Evolutionary conservation across 1,140 invertebrate species (phyloP).

Genomic region (Heterodera carotae): DNA sequence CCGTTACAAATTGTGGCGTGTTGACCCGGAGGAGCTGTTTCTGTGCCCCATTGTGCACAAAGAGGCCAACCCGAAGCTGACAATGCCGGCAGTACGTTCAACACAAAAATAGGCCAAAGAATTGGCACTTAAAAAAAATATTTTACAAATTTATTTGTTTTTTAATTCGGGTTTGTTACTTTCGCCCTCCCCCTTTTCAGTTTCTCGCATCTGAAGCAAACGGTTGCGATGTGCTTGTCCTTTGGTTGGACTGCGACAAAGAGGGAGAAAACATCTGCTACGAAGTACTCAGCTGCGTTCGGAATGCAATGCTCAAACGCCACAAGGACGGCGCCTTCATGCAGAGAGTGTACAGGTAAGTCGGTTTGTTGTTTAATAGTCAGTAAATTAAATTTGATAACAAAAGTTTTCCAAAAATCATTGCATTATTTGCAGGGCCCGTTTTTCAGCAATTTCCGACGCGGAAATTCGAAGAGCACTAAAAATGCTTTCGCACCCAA

Average conservation of each 20-base stretch:
- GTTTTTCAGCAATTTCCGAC: constrained; percentile 96
- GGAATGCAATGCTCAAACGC: constrained; percentile 64
- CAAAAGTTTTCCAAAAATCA: background rate
- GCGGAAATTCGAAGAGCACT: constrained; percentile 94
- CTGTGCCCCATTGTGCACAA: constrained; percentile 90
- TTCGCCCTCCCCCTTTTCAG: constrained; percentile 26
- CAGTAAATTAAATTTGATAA: background rate
- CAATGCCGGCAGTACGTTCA: too few species aligned
- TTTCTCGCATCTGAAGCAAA: constrained; percentile 69
- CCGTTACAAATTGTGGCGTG: constrained; percentile 80
- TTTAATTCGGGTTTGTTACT: background rate
- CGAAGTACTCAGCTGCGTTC: constrained; percentile 66
- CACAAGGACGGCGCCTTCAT: constrained; percentile 62
- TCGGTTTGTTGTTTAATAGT: background rate
- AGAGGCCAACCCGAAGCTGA: constrained; percentile 82
- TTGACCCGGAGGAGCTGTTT: constrained; percentile 92
- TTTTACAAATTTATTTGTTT: background rate
- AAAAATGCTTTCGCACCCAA: constrained; percentile 81
- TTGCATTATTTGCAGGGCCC: constrained; percentile 76
- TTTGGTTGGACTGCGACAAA: constrained; percentile 99
- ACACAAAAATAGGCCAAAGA: too few species aligned
- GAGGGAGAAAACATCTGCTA: constrained; percentile 98
- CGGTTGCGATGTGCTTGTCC: constrained; percentile 82
- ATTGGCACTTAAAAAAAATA: background rate
- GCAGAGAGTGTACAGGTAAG: constrained; percentile 55